phyloP scores from a whole-genome alignment of 2,113 vertebrate genomes.

The Trachemys scripta region DNA sequence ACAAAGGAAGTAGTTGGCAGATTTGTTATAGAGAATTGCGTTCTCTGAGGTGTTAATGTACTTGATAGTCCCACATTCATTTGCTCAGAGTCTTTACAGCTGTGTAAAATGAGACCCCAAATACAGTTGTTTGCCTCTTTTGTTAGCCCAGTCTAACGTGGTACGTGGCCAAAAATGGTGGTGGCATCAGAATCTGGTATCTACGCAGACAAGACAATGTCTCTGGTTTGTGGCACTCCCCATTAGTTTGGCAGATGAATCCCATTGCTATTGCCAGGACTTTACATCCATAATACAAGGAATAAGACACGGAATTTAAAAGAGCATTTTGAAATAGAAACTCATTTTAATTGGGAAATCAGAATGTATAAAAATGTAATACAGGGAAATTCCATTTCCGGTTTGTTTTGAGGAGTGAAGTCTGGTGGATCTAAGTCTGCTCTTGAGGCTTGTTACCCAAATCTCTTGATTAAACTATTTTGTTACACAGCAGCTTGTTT shows the following conservation, averaged over 20 bases:
- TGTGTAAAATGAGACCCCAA: not conserved
- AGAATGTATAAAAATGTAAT: slow-evolving; percentile 26
- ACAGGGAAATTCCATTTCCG: slow-evolving; percentile 39
- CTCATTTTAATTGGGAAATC: slow-evolving; percentile 56
- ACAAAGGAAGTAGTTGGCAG: slow-evolving; percentile 22
- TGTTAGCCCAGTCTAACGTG: slow-evolving; percentile 52
- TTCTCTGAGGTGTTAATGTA: slow-evolving; percentile 42
- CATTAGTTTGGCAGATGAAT: not conserved
- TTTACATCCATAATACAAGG: not conserved
- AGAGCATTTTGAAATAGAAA: slow-evolving; percentile 36
- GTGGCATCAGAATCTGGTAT: slow-evolving; percentile 56
- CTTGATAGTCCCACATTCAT: slow-evolving; percentile 52
- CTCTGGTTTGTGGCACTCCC: slow-evolving; percentile 12
- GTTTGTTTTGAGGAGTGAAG: slow-evolving; percentile 42
- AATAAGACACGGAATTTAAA: not conserved
- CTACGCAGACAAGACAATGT: slow-evolving; percentile 54
- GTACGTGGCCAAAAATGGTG: slow-evolving; percentile 52
- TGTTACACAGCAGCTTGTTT: slow-evolving; percentile 56
- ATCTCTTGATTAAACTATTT: slow-evolving; percentile 50
- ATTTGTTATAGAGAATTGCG: not conserved
- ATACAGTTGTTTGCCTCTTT: not conserved
- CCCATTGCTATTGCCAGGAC: slow-evolving; percentile 5
- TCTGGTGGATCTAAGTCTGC: slow-evolving; percentile 57
- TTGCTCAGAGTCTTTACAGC: not conserved
- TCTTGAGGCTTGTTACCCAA: slow-evolving; percentile 39